Conservation (phyloP, 1,140 invertebrate genomes). For the Heterodera schachtii region DNA sequence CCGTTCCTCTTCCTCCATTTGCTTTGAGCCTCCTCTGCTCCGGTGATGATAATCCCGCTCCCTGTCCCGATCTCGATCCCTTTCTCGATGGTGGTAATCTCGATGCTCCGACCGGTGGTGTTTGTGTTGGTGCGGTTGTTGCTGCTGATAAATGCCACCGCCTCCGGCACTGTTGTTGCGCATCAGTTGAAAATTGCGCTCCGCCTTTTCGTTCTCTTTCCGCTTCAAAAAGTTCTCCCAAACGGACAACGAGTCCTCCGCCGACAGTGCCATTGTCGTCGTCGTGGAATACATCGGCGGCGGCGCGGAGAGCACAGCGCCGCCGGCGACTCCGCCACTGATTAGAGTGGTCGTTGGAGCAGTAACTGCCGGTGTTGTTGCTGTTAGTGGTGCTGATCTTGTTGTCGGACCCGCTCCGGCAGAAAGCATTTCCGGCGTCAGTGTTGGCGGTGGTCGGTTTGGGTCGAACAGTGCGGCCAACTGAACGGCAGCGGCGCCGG, state of each 20-base stretch:
- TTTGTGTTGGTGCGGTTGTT: background rate
- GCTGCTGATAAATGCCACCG: background rate
- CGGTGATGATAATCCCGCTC: background rate
- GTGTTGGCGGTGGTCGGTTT: slow-evolving; percentile 20
- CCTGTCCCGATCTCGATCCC: background rate
- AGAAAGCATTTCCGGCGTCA: background rate
- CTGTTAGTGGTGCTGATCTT: background rate
- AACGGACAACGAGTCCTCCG: slow-evolving; percentile 10
- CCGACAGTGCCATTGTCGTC: slow-evolving; percentile 22
- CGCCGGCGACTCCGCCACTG: background rate
- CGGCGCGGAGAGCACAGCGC: background rate
- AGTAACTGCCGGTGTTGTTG: background rate
- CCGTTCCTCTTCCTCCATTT: slow-evolving; percentile 10
- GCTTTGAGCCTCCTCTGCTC: too few relatives aligned
- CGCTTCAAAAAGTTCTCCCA: slow-evolving; percentile 21
- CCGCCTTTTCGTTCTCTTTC: slow-evolving; percentile 17
- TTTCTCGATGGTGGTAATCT: background rate
- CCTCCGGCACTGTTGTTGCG: background rate
- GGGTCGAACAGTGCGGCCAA: slow-evolving; percentile 17
- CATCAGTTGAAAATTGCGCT: background rate
- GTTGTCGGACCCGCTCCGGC: background rate
- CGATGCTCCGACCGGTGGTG: background rate
- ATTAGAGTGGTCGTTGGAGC: background rate
- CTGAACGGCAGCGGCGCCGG: background rate
- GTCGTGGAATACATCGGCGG: background rate